These are phyloP conservation scores for Cryptotermes secundus DNA, from an alignment of 1,140 invertebrate species.

Conservation along the genomic window DNA sequence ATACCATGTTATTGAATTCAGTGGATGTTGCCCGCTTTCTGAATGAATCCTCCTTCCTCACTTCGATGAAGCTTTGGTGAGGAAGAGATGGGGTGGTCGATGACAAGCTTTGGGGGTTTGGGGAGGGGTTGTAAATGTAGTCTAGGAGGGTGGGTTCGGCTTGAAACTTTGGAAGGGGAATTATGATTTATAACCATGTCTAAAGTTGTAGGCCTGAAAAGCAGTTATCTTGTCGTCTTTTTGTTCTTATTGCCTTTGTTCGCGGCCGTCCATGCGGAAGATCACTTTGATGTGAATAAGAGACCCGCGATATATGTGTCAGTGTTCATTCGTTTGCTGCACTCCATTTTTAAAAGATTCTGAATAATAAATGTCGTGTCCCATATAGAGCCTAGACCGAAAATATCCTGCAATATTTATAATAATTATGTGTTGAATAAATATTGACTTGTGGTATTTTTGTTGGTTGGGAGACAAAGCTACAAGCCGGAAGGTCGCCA, in stretches of 20 bases:
- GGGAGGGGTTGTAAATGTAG: background rate
- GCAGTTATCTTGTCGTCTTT: background rate
- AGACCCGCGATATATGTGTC: too few species aligned
- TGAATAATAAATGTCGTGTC: too few species aligned
- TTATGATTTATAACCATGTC: slow-evolving; percentile 29
- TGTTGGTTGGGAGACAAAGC: too few species aligned
- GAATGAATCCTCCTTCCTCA: background rate
- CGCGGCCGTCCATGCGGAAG: background rate
- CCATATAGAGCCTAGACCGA: too few species aligned
- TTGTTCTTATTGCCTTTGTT: background rate
- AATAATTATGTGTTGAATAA: too few species aligned
- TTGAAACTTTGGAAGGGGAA: slow-evolving; percentile 10
- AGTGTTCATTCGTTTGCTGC: too few species aligned
- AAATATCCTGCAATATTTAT: too few species aligned
- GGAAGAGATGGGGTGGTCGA: background rate
- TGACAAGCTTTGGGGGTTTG: background rate
- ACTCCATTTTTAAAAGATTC: too few species aligned
- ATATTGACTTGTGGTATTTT: too few species aligned
- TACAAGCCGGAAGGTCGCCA: too few species aligned
- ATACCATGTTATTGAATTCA: background rate
- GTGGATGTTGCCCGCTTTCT: background rate
- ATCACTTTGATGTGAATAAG: background rate
- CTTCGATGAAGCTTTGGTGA: background rate
- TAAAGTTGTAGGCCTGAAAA: slow-evolving; percentile 5
- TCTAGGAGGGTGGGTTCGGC: background rate